Evolutionary conservation across 2,888 invertebrate species (phyloP), one percentile per base, ranked within the genome.

Genomic region (Acleris sparsana): DNA sequence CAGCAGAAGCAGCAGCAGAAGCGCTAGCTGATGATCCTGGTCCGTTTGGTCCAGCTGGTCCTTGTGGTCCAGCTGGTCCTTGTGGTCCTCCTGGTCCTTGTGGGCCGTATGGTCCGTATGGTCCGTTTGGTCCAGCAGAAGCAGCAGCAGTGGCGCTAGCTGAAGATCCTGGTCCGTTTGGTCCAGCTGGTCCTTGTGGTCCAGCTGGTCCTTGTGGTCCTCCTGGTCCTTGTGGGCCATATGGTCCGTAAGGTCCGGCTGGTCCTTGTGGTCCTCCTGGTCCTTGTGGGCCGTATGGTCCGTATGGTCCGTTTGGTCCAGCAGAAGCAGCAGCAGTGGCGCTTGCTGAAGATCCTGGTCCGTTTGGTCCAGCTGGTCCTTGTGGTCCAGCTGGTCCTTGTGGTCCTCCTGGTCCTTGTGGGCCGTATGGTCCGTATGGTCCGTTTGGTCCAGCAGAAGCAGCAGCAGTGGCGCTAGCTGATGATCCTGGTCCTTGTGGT

Each of bases 371-470:
- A 0, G 5, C 25, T 6, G 25, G 25, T 25, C 25, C 25, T 25
- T 25, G 25, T 25, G 25, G 6, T 6, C 25, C 25, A 0, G 1
- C 6, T 25, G 7, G 25, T 25, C 25, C 25, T 25, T 25, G 25
- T 25, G 25, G 25, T 25, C 25, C 25, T 6, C 0, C 3, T 62
- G 22, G 25, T 22, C 52, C 52, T 5, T 25, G 16, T 52, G 46
- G 29, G 29, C 55, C 62, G 44, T 53, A n/a, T 46, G 63, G 51
- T 33, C 33, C 55, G 16, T 57, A 5, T 29, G 46, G 33, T 48
- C 55, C 62, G 46, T 48, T 57, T 17, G 67, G 62, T 49, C 62
- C 62, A 5, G 71, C 62, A 16, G 70, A 66, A 25, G 71, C 58
- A 0, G 69, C 46, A 49, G 70, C 70, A n/a, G 58, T 46, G 44